A percentile compares a stretch with the other conserved stretches of the same genome.
Evolutionary conservation across 2,113 vertebrate species (phyloP).

Genomic region (Sigmodon hispidus): DNA sequence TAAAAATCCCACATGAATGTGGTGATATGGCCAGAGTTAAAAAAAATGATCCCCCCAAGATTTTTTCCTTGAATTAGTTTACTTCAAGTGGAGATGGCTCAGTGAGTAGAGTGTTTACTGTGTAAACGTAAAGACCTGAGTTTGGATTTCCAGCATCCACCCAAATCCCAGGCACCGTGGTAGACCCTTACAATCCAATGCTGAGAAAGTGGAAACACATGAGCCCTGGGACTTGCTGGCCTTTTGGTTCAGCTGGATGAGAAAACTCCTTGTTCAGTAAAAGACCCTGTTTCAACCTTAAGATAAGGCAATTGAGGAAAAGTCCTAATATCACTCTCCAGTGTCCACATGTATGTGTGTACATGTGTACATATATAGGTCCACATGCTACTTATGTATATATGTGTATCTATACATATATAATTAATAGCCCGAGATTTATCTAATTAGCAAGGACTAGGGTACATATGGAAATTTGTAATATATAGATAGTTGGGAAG

Average conservation of each 20-base stretch:
- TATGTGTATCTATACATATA: not conserved
- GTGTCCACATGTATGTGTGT: not conserved
- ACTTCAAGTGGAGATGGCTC: not conserved
- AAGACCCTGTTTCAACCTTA: not conserved
- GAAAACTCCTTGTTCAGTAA: not conserved
- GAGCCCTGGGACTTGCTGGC: not conserved
- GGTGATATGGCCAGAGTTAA: fast-evolving
- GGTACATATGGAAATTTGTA: fast-evolving
- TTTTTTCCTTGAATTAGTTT: not conserved
- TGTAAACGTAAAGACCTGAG: not conserved
- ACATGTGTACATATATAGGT: not conserved
- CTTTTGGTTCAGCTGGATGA: not conserved
- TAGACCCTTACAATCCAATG: too few species aligned
- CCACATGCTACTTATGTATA: not conserved
- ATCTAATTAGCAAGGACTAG: not conserved
- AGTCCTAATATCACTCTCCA: too few species aligned
- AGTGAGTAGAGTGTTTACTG: not conserved
- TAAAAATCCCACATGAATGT: fast-evolving
- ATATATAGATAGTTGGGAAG: fast-evolving
- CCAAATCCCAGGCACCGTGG: too few species aligned
- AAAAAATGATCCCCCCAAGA: too few species aligned
- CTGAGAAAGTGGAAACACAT: too few species aligned
- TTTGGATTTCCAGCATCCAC: not conserved
- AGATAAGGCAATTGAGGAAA: not conserved
- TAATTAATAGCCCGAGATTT: too few species aligned